Percentiles rank a stretch among this genome's conserved stretches.
These are phyloP conservation scores for Sussaba pulchella DNA, from an alignment of 2,888 invertebrate genomes.

Conservation along the genomic window DNA sequence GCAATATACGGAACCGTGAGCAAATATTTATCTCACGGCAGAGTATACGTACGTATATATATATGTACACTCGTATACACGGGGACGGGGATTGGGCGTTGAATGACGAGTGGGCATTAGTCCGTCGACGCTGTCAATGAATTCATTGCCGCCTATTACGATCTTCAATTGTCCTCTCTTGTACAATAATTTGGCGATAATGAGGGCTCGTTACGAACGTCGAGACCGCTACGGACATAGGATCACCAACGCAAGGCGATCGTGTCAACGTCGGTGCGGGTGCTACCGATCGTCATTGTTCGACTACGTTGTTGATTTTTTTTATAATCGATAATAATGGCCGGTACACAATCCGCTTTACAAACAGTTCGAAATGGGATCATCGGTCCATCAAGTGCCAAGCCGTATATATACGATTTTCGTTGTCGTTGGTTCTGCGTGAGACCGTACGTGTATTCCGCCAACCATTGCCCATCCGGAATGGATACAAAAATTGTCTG, in stretches of 20 bases:
- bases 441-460: not conserved
- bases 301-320: no score
- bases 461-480: slow-evolving; percentile 28
- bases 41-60: not conserved
- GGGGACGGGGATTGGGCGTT: slow-evolving; percentile 65
- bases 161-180: slow-evolving; percentile 78
- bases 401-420: no score
- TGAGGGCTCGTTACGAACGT: slow-evolving; percentile 78
- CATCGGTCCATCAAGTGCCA: no score
- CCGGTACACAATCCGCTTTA: no score
- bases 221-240: slow-evolving; percentile 45
- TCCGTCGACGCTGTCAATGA: slow-evolving; percentile 79
- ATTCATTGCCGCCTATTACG: slow-evolving; percentile 79
- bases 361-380: no score
- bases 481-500: slow-evolving; percentile 44
- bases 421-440: not conserved
- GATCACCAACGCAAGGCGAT: slow-evolving; percentile 37
- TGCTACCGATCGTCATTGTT: not conserved
- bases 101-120: slow-evolving; percentile 78
- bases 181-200: slow-evolving; percentile 82
- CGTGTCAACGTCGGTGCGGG: slow-evolving; percentile 7
- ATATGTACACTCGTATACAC: not conserved
- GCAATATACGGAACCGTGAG: slow-evolving; percentile 3
- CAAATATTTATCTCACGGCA: not conserved
- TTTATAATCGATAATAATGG: no score